Evolutionary conservation across 2,888 invertebrate species (phyloP), one percentile per base, ranked within the genome.

Genomic region (Pharmacophagus antenor): DNA sequence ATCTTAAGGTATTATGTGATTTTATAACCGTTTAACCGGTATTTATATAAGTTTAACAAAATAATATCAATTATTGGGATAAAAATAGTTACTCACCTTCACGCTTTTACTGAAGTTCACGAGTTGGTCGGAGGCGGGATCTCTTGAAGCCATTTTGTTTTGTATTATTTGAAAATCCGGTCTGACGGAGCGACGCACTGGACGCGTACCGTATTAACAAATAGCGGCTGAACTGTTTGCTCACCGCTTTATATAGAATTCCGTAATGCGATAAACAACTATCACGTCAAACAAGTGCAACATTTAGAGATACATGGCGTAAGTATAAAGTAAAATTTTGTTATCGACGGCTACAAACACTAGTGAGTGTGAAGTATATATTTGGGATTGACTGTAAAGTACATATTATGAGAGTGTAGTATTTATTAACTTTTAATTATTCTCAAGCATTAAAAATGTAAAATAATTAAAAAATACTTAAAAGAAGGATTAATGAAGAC

Each of bases 51-150:
- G n/a, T n/a, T n/a, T n/a, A n/a, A n/a, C n/a, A n/a, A n/a, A n/a
- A n/a, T n/a, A n/a, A n/a, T n/a, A n/a, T n/a, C n/a, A n/a, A n/a
- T n/a, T n/a, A n/a, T n/a, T n/a, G n/a, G n/a, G n/a, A n/a, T n/a
- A 15, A 31, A 44, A 44, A 20, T 44, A 54, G 18, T 20, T 20
- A 44, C 84, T 79, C 83, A 94, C 94, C 92, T 93, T 92, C 48
- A 92, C 72, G 50, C 76, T 74, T 70, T 92, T 93, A 78, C 92
- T 94, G 80, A 87, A 94, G 65, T 92, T 87, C 65, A 90, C 86
- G 56, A 95, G 88, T 79, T 95, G 94, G 67, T 94, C 93, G 42
- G 92, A 70, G 22, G 94, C 92, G 52, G 93, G 91, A 68, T 93
- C 93, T 66, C 94, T 91, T 64, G 85, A 84, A 67, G 92, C 77